Base-by-base conservation (phyloP, 1,140 invertebrate genomes). In the Aphis craccivora region DNA sequence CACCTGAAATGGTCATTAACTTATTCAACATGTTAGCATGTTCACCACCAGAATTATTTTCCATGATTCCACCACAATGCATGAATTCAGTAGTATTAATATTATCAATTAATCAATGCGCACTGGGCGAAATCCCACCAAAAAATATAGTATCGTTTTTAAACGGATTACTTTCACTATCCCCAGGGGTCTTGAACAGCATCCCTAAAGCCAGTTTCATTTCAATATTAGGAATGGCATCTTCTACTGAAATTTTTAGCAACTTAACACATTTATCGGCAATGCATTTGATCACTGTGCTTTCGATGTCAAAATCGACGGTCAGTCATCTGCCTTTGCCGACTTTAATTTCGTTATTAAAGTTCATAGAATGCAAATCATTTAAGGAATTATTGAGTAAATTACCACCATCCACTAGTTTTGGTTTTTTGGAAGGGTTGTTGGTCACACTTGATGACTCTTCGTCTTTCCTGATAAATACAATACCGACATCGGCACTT, bases 71-170 rank as follows among this genome's bases (percentile, higher is more conserved):
- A 1, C 30, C 35, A 6, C 30, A n/a, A 6, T 30, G 30, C 30
- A 7, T 88, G 0, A 88, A 53, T 4, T 51, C 45, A 0, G 18
- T 2, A 14, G 20, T 88, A 20, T 35, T 22, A 0, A 53, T 25
- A 22, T 23, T 35, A 6, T 14, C 87, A 0, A 5, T 35, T 0
- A 51, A 88, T n/a, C n/a, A 9, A 14, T 51, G n/a, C 30, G 18
- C 23, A 9, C 2, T 51, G 5, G 2, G 1, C 53, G 3, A 6
- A 3, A 9, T 43, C 0, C 35, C 48, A 0, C 0, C 51, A 0
- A 40, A 51, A 1, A 14, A 37, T 5, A 11, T 9, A 4, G 35
- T 30, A 0, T 53, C 2, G 37, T 60, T 60, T 2, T 18, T 60
- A 3, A 30, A 60, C 1, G 37, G 35, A 40, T 14, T 90, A 11